phyloP scores from a whole-genome alignment of 2,888 invertebrate species.

The Rhagophthalmus giganteus region DNA sequence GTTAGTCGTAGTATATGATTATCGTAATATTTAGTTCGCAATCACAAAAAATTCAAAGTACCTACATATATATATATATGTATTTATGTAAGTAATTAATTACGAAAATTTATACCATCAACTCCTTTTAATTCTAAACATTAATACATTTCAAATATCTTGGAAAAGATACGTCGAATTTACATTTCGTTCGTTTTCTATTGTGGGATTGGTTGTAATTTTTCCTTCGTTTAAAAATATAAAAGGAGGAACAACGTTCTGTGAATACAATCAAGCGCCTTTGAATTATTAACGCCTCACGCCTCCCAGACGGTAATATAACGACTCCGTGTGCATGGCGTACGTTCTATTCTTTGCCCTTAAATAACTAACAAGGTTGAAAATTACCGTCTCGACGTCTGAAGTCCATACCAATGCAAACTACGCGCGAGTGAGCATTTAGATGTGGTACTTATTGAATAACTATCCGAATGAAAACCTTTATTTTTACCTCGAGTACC shows the following conservation, averaged over 20 bases:
- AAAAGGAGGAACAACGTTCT: constrained; percentile 17
- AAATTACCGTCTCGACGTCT: constrained; percentile 1
- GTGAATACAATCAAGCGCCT: constrained; percentile 22
- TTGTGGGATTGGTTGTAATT: neutral
- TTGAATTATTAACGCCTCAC: constrained; percentile 20
- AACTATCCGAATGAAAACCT: too few relatives aligned
- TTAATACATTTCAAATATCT: too few relatives aligned
- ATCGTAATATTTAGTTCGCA: too few relatives aligned
- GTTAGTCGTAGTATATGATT: too few relatives aligned
- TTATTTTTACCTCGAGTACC: too few relatives aligned
- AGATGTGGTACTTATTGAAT: too few relatives aligned
- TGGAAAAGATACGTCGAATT: neutral
- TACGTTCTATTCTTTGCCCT: constrained; percentile 13
- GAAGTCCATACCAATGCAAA: too few relatives aligned
- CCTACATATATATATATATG: neutral
- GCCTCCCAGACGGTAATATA: constrained; percentile 8
- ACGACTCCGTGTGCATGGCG: constrained; percentile 12
- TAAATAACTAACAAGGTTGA: constrained; percentile 17
- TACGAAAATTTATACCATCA: neutral
- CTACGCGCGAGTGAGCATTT: too few relatives aligned
- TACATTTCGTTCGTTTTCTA: neutral
- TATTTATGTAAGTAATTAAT: neutral
- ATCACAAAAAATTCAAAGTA: neutral
- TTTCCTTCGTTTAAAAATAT: constrained; percentile 9
- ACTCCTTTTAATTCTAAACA: too few relatives aligned